Conservation (phyloP, 2,797 vertebrate species). For the Tokudaia tokunoshimensis region DNA sequence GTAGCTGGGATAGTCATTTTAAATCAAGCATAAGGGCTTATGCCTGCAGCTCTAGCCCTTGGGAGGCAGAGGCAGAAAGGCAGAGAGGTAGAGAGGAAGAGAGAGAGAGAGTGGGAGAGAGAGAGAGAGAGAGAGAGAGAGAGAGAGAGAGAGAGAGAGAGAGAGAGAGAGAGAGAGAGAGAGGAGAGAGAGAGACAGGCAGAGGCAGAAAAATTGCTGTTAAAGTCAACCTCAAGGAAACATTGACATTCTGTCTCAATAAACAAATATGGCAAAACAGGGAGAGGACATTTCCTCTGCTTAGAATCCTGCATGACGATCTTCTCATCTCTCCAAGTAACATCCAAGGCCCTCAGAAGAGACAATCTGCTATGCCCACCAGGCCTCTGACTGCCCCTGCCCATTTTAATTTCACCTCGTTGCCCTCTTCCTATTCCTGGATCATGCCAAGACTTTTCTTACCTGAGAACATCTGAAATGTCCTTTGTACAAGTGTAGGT, state of each 20-base stretch:
- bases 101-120: too few relatives aligned
- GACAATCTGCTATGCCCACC: neutral
- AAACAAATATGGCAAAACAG: neutral
- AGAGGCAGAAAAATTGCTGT: neutral
- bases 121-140: too few relatives aligned
- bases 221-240: neutral
- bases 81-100: too few relatives aligned
- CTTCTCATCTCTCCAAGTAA: neutral
- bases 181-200: too few relatives aligned
- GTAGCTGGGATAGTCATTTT: neutral
- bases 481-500: neutral
- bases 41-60: neutral
- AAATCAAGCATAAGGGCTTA: neutral
- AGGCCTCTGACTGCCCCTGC: neutral
- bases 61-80: neutral
- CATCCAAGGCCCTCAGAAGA: neutral
- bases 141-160: too few relatives aligned
- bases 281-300: neutral
- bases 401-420: neutral
- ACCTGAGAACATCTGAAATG: neutral
- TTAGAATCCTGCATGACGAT: neutral
- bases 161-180: too few relatives aligned
- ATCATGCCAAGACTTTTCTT: neutral
- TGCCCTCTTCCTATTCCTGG: neutral
- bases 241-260: neutral